A percentile compares a stretch with the other conserved stretches of the same genome.
phyloP scores from a whole-genome alignment of 1,140 invertebrate species.

The Agraylea sexmaculata region DNA sequence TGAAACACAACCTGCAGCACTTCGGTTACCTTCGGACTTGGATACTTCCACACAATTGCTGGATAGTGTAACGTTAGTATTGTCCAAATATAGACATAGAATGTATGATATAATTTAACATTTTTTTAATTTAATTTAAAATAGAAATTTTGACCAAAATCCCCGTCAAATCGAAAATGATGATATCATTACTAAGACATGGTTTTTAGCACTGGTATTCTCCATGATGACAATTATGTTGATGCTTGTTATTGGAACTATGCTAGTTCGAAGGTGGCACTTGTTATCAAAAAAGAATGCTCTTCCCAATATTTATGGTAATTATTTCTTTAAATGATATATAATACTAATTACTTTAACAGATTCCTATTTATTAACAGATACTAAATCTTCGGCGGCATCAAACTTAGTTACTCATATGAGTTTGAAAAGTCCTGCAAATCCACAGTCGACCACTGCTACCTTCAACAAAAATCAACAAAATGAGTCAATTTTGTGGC shows the following conservation, averaged over 20 bases:
- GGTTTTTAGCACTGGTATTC: constrained; percentile 66
- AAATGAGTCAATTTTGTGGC: background rate
- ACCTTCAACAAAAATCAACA: background rate
- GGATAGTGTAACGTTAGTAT: constrained; percentile 8
- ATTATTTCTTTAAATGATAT: constrained; percentile 1
- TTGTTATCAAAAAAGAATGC: constrained; percentile 36
- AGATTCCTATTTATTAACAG: too few species aligned
- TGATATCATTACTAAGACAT: constrained; percentile 54
- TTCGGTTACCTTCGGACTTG: constrained; percentile 8
- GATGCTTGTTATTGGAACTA: constrained; percentile 55
- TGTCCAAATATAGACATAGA: background rate
- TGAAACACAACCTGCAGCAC: constrained; percentile 45
- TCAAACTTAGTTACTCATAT: too few species aligned
- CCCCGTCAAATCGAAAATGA: constrained; percentile 35
- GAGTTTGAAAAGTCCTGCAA: constrained; percentile 28
- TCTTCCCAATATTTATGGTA: constrained; percentile 38
- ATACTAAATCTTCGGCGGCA: too few species aligned
- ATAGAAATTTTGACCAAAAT: constrained; percentile 12
- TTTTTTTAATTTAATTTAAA: too few species aligned
- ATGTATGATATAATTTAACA: too few species aligned
- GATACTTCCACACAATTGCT: constrained; percentile 9
- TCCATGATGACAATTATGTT: constrained; percentile 61
- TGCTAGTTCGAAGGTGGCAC: constrained; percentile 47
- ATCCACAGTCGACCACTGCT: constrained; percentile 40
- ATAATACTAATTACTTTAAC: background rate